Evolutionary conservation across 2,888 invertebrate genomes (phyloP).

Genomic region (Spilosoma lubricipeda): DNA sequence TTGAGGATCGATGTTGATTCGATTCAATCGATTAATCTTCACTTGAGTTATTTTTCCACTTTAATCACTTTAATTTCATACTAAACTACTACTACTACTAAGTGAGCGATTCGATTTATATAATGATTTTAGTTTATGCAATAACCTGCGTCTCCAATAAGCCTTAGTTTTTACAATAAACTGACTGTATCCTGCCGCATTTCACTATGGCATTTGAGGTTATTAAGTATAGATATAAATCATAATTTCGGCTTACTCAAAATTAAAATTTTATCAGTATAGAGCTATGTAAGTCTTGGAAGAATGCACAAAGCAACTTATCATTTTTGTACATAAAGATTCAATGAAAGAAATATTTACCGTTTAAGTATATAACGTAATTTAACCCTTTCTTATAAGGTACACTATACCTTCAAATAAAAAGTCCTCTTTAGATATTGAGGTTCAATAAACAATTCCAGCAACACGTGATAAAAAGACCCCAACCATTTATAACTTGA

Average conservation of each 20-base stretch:
- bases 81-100: too few relatives aligned
- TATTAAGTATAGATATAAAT: too few relatives aligned
- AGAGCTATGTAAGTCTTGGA: too few relatives aligned
- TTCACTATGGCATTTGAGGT: too few relatives aligned
- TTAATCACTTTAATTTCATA: too few relatives aligned
- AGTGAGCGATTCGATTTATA: too few relatives aligned
- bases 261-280: too few relatives aligned
- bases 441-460: not conserved
- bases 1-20: not conserved
- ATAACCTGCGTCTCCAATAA: not conserved
- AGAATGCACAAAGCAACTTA: too few relatives aligned
- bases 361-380: not conserved
- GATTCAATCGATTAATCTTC: not conserved
- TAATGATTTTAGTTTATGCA: too few relatives aligned
- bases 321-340: too few relatives aligned
- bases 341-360: not conserved
- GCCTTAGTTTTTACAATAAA: not conserved
- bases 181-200: too few relatives aligned
- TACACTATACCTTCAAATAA: not conserved
- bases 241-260: too few relatives aligned
- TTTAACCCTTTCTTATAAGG: not conserved
- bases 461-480: not conserved
- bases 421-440: not conserved
- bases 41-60: not conserved
- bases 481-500: not conserved